Conservation (phyloP, 2,888 invertebrate genomes). For the Margaritifera margaritifera region DNA sequence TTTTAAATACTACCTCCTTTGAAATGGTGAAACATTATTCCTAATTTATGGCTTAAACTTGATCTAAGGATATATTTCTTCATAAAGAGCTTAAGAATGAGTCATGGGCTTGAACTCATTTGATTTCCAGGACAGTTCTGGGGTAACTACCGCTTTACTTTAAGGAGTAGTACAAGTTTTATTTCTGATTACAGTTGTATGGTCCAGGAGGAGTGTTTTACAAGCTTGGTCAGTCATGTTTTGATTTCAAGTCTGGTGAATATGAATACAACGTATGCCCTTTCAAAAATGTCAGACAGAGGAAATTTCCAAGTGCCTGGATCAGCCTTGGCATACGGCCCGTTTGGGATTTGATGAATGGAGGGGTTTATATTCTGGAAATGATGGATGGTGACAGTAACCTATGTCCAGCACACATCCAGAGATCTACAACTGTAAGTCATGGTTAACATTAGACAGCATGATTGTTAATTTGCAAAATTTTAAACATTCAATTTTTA, state of each 20-base stretch:
- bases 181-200: slow-evolving; percentile 50
- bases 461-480: too few species aligned
- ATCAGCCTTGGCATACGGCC: slow-evolving; percentile 45
- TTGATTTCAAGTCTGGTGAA: slow-evolving; percentile 34
- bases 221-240: slow-evolving; percentile 57
- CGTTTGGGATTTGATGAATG: slow-evolving; percentile 41
- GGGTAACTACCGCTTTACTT: too few species aligned
- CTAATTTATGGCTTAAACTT: too few species aligned
- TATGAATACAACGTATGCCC: slow-evolving; percentile 67
- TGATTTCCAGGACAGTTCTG: too few species aligned
- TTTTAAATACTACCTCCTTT: too few species aligned
- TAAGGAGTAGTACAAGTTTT: background rate
- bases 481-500: too few species aligned
- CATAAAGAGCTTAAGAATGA: too few species aligned
- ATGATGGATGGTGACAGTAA: slow-evolving; percentile 59
- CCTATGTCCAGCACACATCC: slow-evolving; percentile 51
- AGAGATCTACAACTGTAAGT: slow-evolving; percentile 57
- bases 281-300: slow-evolving; percentile 58
- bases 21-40: too few species aligned
- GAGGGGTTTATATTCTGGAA: slow-evolving; percentile 46
- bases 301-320: slow-evolving; percentile 32
- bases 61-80: too few species aligned
- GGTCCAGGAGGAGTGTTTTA: slow-evolving; percentile 65
- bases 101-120: too few species aligned
- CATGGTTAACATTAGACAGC: too few species aligned